Conservation (phyloP, 2,113 vertebrate species). For the Ameiurus melas region DNA sequence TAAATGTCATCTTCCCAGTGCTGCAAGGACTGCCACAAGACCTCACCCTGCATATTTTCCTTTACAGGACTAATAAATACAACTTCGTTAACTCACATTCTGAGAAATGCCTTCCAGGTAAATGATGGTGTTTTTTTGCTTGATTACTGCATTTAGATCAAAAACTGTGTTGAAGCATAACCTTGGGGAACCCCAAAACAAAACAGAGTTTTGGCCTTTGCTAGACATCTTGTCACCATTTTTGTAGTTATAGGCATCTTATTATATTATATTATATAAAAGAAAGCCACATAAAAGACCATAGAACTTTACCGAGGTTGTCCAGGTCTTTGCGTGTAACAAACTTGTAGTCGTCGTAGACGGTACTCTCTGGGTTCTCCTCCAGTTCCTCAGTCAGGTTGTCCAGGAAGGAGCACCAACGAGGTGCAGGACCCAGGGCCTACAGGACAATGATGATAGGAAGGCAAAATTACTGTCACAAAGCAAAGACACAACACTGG, state of each 20-base stretch:
- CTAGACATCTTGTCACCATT: background rate
- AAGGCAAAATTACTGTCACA: background rate
- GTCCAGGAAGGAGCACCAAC: constrained; percentile 97
- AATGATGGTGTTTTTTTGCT: background rate
- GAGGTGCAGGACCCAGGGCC: constrained; percentile 93
- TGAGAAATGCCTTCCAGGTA: background rate
- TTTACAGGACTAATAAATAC: background rate
- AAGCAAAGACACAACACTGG: background rate
- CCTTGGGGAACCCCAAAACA: too few species aligned
- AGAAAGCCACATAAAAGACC: background rate
- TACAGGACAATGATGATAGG: constrained; percentile 50
- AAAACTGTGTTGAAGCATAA: background rate
- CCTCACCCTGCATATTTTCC: background rate
- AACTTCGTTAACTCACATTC: background rate
- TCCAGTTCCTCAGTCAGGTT: constrained; percentile 94
- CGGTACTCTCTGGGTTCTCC: constrained; percentile 93
- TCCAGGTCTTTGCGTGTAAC: constrained; percentile 95
- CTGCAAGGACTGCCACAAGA: background rate
- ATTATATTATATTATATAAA: background rate
- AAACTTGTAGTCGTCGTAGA: constrained; percentile 98
- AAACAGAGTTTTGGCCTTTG: background rate
- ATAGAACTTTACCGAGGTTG: constrained; percentile 81
- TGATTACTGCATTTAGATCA: background rate
- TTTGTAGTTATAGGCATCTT: background rate
- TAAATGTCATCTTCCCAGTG: background rate